These are phyloP conservation scores for Ferdinandea cuprea DNA, from an alignment of 2,888 invertebrate species.

Conservation along the genomic window DNA sequence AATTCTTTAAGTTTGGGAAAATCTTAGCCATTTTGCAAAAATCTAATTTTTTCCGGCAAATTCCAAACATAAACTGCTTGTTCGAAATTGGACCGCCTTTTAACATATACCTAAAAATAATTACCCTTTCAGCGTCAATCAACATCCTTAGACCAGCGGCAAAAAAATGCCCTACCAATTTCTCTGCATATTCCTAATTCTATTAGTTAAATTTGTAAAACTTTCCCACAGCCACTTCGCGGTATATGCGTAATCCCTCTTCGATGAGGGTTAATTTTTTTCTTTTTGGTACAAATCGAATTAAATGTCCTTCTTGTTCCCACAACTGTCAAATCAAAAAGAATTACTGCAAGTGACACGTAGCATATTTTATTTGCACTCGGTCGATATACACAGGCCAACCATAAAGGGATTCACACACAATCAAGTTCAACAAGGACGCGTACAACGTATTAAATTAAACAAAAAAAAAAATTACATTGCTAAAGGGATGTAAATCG, in stretches of 20 bases:
- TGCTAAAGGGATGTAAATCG: constrained; percentile 72
- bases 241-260: constrained; percentile 47
- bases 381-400: constrained; percentile 18
- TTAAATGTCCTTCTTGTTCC: constrained; percentile 67
- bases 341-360: constrained; percentile 74
- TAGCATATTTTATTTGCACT: constrained; percentile 67
- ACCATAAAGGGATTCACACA: constrained; percentile 58
- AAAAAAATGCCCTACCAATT: no score
- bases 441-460: constrained; percentile 58
- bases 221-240: constrained; percentile 71
- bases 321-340: constrained; percentile 73
- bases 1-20: no score
- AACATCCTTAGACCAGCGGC: no score
- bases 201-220: constrained; percentile 22
- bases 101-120: no score
- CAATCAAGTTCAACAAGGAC: constrained; percentile 59
- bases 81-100: no score
- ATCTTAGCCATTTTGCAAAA: no score
- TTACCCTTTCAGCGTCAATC: no score
- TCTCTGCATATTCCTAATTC: constrained; percentile 15
- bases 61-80: no score
- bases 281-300: constrained; percentile 21
- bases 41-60: no score
- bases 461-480: constrained; percentile 52
- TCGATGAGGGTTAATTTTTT: background rate